phyloP scores from a whole-genome alignment of 2,888 invertebrate species.

The Pseudococcus jackbeardsleyi region DNA sequence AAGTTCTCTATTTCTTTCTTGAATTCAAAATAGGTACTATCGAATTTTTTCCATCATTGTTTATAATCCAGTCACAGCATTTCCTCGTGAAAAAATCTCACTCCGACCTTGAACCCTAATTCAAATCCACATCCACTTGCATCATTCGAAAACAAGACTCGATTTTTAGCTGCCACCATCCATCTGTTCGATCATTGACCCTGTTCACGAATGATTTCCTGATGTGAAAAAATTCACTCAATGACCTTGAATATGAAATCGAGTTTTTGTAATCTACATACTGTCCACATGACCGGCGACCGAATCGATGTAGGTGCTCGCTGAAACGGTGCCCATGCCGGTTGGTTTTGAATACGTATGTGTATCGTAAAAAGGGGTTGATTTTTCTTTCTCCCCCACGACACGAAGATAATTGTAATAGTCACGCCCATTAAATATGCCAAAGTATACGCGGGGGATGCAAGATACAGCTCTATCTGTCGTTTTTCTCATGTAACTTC shows the following conservation, averaged over 20 bases:
- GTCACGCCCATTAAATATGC: constrained; percentile 51
- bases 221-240: constrained; percentile 27
- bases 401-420: constrained; percentile 39
- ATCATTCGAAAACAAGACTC: background rate
- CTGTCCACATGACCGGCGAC: background rate
- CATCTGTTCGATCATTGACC: constrained; percentile 34
- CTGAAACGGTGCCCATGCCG: background rate
- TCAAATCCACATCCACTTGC: background rate
- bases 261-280: constrained; percentile 32
- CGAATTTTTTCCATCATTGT: background rate
- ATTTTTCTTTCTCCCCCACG: constrained; percentile 21
- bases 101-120: background rate
- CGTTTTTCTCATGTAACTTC: background rate
- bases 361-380: constrained; percentile 28
- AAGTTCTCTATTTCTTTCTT: too few relatives aligned
- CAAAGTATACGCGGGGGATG: background rate
- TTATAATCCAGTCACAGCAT: background rate
- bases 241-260: constrained; percentile 48
- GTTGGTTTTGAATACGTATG: constrained; percentile 5
- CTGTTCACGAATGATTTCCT: constrained; percentile 22
- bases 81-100: background rate
- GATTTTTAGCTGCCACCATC: background rate
- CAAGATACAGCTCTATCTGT: constrained; percentile 49
- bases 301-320: constrained; percentile 11
- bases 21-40: too few relatives aligned